Conservation (phyloP, 1,140 invertebrate genomes). For the Charaxes varanes region DNA sequence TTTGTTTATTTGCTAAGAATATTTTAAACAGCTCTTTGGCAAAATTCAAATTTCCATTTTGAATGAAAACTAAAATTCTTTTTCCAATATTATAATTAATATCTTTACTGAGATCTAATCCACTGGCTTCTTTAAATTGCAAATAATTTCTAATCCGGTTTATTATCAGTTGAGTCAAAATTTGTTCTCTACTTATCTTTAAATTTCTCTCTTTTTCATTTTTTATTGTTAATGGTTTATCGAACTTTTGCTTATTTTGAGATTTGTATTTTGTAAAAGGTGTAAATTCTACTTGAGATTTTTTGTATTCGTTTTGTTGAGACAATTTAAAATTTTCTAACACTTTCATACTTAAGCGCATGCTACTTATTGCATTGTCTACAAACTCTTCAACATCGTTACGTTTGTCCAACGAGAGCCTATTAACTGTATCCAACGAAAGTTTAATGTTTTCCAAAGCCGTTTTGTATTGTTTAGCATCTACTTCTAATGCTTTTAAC, state of each 20-base stretch:
- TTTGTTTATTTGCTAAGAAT: constrained; percentile 29
- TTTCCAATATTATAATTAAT: constrained; percentile 44
- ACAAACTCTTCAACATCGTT: constrained; percentile 40
- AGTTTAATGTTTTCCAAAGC: constrained; percentile 34
- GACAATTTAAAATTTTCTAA: constrained; percentile 23
- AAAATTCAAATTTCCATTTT: constrained; percentile 36
- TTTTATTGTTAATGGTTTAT: not conserved
- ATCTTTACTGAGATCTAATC: constrained; percentile 23
- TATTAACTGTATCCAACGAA: constrained; percentile 20
- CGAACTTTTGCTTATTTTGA: not conserved
- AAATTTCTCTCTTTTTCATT: constrained; percentile 15
- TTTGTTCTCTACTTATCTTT: constrained; percentile 42
- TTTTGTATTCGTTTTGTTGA: constrained; percentile 12
- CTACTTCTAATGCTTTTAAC: constrained; percentile 41
- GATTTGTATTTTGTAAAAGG: not conserved
- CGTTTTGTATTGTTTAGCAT: constrained; percentile 27
- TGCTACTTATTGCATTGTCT: constrained; percentile 30
- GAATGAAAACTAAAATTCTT: constrained; percentile 37
- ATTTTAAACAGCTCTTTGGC: constrained; percentile 52
- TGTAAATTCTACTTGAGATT: not conserved
- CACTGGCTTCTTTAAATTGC: constrained; percentile 31
- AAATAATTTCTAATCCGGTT: constrained; percentile 49
- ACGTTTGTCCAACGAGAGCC: constrained; percentile 26
- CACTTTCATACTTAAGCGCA: constrained; percentile 42
- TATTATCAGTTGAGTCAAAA: constrained; percentile 47